phyloP scores from a whole-genome alignment of 2,113 vertebrate genomes.

The Bambusicola thoracicus region DNA sequence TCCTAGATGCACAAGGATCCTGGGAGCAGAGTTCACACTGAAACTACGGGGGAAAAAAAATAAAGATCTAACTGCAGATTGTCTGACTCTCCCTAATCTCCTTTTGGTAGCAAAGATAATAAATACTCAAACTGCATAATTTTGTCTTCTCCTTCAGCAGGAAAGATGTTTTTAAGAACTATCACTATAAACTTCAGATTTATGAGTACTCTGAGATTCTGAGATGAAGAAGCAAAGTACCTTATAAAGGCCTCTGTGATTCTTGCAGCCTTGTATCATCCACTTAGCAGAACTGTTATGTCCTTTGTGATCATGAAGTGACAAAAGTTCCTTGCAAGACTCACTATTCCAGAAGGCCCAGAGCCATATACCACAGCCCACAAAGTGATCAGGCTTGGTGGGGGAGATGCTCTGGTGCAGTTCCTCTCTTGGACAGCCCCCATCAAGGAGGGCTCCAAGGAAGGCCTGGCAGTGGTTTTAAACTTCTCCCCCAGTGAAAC shows the following conservation, averaged over 20 bases:
- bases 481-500: background rate
- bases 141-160: background rate
- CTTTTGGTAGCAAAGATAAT: background rate
- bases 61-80: background rate
- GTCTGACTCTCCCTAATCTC: background rate
- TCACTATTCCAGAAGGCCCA: background rate
- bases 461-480: background rate
- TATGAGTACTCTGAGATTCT: background rate
- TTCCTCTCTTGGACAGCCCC: background rate
- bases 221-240: background rate
- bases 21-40: background rate
- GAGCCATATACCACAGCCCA: constrained; percentile 30
- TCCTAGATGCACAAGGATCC: background rate
- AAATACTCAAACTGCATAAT: background rate
- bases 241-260: background rate
- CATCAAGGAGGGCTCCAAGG: background rate
- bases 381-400: background rate
- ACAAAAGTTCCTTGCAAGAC: background rate
- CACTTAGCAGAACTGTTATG: background rate
- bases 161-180: background rate
- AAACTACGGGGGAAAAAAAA: background rate
- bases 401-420: background rate
- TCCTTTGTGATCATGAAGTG: background rate
- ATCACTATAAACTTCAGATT: background rate
- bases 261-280: background rate